A percentile compares a stretch with the other conserved stretches of the same genome.
Conservation (phyloP, 2,888 invertebrate species). For the Maniola hyperantus region DNA sequence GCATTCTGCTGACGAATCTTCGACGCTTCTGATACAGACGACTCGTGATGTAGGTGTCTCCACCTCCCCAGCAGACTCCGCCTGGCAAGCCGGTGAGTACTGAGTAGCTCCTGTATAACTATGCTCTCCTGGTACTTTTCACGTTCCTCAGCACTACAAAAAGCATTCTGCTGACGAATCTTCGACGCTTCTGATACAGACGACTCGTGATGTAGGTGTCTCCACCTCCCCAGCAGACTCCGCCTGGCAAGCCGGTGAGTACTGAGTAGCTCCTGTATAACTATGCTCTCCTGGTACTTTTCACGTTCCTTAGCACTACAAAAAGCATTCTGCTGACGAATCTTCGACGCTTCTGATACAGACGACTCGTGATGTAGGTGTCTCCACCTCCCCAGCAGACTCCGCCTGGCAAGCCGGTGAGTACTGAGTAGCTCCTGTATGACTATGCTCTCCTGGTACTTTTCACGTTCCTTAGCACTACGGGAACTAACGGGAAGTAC, state of each 20-base stretch:
- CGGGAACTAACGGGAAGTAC: too few relatives aligned
- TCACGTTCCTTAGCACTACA: not conserved
- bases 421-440: not conserved
- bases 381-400: constrained; percentile 33
- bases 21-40: too few relatives aligned
- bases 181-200: too few relatives aligned
- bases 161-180: too few relatives aligned
- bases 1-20: too few relatives aligned
- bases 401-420: not conserved
- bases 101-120: not conserved
- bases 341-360: not conserved
- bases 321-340: not conserved
- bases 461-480: too few relatives aligned
- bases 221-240: constrained; percentile 70
- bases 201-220: not conserved
- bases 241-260: constrained; percentile 61
- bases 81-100: constrained; percentile 61
- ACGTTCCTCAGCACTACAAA: not conserved
- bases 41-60: constrained; percentile 28
- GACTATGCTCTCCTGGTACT: too few relatives aligned
- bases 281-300: too few relatives aligned
- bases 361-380: not conserved
- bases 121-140: too few relatives aligned
- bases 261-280: not conserved
- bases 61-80: constrained; percentile 69